phyloP scores from a whole-genome alignment of 1,140 invertebrate genomes.

The Rhizoglyphus robini region DNA sequence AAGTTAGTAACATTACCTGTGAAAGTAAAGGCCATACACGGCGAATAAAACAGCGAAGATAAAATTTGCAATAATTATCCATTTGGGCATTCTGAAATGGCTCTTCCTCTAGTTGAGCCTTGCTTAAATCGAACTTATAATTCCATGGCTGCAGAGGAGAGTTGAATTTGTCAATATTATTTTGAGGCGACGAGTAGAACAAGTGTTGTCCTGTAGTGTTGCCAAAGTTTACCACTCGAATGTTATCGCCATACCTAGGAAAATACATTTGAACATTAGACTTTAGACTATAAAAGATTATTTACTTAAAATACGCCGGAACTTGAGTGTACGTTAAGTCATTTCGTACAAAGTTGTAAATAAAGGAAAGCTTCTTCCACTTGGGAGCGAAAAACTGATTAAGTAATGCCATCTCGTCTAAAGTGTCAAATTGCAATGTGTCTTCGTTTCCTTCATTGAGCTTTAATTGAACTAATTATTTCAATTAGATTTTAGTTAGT shows the following conservation, averaged over 20 bases:
- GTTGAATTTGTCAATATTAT: not conserved
- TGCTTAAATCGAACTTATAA: not conserved
- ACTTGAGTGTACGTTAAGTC: slow-evolving; percentile 11
- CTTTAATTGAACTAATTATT: not conserved
- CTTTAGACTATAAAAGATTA: not conserved
- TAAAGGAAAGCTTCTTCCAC: slow-evolving; percentile 16
- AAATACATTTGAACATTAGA: not conserved
- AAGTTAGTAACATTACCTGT: slow-evolving; percentile 4
- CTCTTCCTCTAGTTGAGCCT: not conserved
- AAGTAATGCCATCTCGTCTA: slow-evolving; percentile 19
- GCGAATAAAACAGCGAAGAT: slow-evolving; percentile 8
- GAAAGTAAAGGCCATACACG: slow-evolving; percentile 16
- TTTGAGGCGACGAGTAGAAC: not conserved
- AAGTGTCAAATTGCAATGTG: not conserved
- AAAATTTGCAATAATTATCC: slow-evolving; percentile 18
- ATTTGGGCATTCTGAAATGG: not conserved
- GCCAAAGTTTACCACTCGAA: slow-evolving; percentile 17
- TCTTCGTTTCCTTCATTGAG: not conserved
- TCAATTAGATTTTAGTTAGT: not conserved
- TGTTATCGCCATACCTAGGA: slow-evolving; percentile 14
- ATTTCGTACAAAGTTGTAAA: slow-evolving; percentile 18
- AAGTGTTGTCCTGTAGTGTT: not conserved
- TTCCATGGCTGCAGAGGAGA: slow-evolving; percentile 17
- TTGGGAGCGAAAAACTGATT: slow-evolving; percentile 20
- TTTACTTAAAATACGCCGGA: slow-evolving; percentile 19